Evolutionary conservation across 1,140 invertebrate species (phyloP).

Genomic region (Diachasmimorpha longicaudata): DNA sequence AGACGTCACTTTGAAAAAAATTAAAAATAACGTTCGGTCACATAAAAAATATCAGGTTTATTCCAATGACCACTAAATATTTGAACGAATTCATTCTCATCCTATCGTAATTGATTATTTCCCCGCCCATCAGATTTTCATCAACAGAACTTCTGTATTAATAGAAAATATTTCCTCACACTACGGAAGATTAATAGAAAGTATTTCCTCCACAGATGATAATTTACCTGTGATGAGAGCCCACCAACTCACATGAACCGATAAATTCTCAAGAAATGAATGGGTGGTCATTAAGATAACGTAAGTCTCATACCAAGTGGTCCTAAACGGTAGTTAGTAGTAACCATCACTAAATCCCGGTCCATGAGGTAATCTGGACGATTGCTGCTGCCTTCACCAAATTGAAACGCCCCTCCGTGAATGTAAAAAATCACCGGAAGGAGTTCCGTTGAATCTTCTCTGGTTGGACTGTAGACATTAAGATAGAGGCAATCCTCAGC

Average conservation of each 20-base stretch:
- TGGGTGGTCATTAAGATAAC: neutral
- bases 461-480: constrained; percentile 61
- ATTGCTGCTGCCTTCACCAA: constrained; percentile 44
- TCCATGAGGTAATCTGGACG: constrained; percentile 66
- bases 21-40: too few relatives aligned
- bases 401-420: constrained; percentile 40
- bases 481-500: constrained; percentile 65
- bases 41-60: neutral
- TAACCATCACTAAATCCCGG: constrained; percentile 66
- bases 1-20: too few relatives aligned
- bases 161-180: too few relatives aligned
- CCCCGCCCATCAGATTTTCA: neutral
- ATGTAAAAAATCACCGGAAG: constrained; percentile 37
- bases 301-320: constrained; percentile 54
- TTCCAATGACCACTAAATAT: neutral
- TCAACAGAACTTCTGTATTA: neutral
- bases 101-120: neutral
- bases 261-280: neutral
- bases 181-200: too few relatives aligned
- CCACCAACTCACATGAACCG: too few relatives aligned
- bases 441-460: neutral
- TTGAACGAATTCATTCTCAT: too few relatives aligned
- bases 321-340: constrained; percentile 67
- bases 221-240: neutral
- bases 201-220: too few relatives aligned